phyloP scores from a whole-genome alignment of 2,113 vertebrate genomes.

The Anarrhichthys ocellatus region DNA sequence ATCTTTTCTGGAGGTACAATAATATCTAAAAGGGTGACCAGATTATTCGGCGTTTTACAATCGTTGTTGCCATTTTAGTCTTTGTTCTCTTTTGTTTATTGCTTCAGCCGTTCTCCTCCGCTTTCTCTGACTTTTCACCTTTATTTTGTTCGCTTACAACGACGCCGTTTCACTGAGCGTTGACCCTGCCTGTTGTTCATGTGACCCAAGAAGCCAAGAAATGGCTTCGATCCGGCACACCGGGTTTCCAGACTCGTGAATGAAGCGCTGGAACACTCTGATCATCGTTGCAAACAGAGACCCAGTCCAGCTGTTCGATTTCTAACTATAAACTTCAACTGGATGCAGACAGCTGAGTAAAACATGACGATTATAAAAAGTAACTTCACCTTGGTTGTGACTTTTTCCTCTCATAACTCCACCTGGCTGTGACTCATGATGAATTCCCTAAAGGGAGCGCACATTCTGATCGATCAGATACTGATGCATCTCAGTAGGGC shows the following conservation, averaged over 20 bases:
- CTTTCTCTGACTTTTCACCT: conserved; percentile 20
- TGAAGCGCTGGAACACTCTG: not conserved
- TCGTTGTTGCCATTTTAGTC: not conserved
- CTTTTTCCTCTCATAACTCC: too few species aligned
- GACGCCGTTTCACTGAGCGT: not conserved
- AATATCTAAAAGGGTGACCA: not conserved
- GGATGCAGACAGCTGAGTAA: too few species aligned
- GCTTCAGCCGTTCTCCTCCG: not conserved
- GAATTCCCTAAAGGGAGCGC: not conserved
- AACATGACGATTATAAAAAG: too few species aligned
- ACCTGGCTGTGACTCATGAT: too few species aligned
- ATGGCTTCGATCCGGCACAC: not conserved
- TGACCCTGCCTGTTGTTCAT: not conserved
- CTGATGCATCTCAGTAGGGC: not conserved
- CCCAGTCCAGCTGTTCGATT: not conserved
- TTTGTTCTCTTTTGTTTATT: not conserved
- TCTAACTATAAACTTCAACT: not conserved
- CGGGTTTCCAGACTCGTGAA: not conserved
- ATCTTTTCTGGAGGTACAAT: not conserved
- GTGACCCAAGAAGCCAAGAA: conserved; percentile 13
- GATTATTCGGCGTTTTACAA: not conserved
- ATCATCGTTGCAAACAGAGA: not conserved
- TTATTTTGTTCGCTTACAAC: conserved; percentile 7
- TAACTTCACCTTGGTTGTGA: too few species aligned
- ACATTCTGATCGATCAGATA: not conserved